Conservation (phyloP, 2,797 vertebrate species). For the Mus spretus region DNA sequence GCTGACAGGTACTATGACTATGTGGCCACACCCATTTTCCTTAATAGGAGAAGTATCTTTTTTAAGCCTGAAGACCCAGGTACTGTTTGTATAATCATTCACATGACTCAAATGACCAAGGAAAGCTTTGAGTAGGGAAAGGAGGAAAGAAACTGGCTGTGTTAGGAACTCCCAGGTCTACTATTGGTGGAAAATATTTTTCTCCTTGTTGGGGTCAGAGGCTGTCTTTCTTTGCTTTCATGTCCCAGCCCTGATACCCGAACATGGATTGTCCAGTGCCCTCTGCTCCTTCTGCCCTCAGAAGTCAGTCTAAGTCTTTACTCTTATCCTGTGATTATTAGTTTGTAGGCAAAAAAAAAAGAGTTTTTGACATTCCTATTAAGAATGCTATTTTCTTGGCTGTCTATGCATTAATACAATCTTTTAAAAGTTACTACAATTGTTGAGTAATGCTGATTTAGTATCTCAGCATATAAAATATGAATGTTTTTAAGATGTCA, state of each 20-base stretch:
- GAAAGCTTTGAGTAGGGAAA: neutral
- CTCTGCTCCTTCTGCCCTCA: neutral
- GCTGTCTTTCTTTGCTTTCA: constrained; percentile 35
- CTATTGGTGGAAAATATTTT: constrained; percentile 45
- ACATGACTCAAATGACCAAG: neutral
- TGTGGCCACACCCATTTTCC: neutral
- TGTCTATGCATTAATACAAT: neutral
- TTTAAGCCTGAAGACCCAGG: neutral
- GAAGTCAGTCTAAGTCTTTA: neutral
- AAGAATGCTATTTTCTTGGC: constrained; percentile 3
- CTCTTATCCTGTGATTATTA: neutral
- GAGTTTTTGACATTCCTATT: neutral
- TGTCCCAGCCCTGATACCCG: neutral
- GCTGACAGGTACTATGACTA: neutral
- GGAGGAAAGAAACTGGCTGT: constrained; percentile 65
- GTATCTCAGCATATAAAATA: constrained; percentile 31
- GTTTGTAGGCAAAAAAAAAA: neutral
- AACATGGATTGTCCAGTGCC: neutral
- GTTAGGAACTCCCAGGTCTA: constrained; percentile 70
- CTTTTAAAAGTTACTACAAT: constrained; percentile 6
- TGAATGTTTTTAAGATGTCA: constrained; percentile 41
- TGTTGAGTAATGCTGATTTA: constrained; percentile 37
- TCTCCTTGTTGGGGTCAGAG: neutral
- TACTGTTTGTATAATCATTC: neutral
- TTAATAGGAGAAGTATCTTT: neutral